Percentiles rank a stretch among this genome's conserved stretches.
These are phyloP conservation scores for Dynastes grantii DNA, from an alignment of 2,888 invertebrate genomes.

Conservation along the genomic window DNA sequence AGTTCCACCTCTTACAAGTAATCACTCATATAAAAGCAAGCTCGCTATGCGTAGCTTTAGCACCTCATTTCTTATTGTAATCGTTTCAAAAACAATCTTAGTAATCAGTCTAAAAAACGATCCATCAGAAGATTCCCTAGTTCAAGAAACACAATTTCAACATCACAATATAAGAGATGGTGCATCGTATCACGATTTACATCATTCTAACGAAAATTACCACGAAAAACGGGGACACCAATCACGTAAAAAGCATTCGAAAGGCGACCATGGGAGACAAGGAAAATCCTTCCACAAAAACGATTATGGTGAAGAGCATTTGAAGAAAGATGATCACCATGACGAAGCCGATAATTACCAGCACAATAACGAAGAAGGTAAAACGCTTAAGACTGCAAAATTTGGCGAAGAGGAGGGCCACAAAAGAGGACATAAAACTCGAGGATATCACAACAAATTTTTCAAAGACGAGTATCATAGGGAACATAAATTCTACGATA, in stretches of 20 bases:
- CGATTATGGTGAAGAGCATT: constrained; percentile 72
- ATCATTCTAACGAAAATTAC: background rate
- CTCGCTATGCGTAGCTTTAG: background rate
- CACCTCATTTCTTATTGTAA: background rate
- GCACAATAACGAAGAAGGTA: constrained; percentile 78
- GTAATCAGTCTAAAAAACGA: background rate
- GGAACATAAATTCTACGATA: constrained; percentile 85
- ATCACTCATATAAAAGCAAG: constrained; percentile 13
- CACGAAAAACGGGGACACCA: background rate
- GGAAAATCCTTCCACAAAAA: constrained; percentile 2
- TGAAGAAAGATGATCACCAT: constrained; percentile 76
- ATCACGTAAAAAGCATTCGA: background rate
- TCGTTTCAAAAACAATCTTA: background rate
- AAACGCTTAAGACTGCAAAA: constrained; percentile 79
- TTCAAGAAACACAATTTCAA: background rate
- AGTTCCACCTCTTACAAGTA: background rate
- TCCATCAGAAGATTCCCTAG: background rate
- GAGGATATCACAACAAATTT: constrained; percentile 85
- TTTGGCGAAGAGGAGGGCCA: constrained; percentile 84
- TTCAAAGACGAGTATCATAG: constrained; percentile 86
- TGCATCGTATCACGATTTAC: background rate
- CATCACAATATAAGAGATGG: constrained; percentile 1
- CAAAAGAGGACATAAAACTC: constrained; percentile 84
- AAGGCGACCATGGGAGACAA: constrained; percentile 12
- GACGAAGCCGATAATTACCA: constrained; percentile 77